Evolutionary conservation across 1,140 invertebrate species (phyloP).

Genomic region (Apis cerana): DNA sequence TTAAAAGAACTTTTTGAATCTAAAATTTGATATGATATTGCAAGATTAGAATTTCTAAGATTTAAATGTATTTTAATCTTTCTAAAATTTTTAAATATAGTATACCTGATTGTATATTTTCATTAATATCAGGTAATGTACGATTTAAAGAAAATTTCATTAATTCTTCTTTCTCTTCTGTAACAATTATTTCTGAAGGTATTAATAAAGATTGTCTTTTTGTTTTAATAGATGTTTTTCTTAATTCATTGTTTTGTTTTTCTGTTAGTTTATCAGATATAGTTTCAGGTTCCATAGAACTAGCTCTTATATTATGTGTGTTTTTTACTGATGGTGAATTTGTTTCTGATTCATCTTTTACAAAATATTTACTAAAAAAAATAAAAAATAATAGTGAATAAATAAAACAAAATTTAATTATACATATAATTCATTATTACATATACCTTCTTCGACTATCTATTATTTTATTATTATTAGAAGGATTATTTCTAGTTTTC

Average conservation of each 20-base stretch:
- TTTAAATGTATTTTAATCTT: neutral
- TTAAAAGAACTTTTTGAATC: neutral
- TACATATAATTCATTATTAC: neutral
- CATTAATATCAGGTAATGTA: slow-evolving; percentile 38
- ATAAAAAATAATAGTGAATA: neutral
- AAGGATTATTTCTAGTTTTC: slow-evolving; percentile 2
- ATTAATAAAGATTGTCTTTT: slow-evolving; percentile 57
- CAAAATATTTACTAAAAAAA: slow-evolving; percentile 46
- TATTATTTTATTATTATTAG: slow-evolving; percentile 37
- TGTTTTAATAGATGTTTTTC: slow-evolving; percentile 50
- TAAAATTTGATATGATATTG: neutral
- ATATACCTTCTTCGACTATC: slow-evolving; percentile 55
- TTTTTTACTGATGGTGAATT: slow-evolving; percentile 55
- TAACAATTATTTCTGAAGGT: slow-evolving; percentile 48
- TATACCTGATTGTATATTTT: slow-evolving; percentile 43
- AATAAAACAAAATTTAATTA: slow-evolving; percentile 13
- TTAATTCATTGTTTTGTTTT: slow-evolving; percentile 1
- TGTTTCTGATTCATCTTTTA: slow-evolving; percentile 70
- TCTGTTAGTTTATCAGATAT: slow-evolving; percentile 6
- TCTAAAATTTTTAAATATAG: neutral
- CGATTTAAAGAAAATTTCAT: slow-evolving; percentile 38
- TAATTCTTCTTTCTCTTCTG: slow-evolving; percentile 60
- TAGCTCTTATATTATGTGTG: slow-evolving; percentile 69
- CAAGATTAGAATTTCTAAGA: neutral
- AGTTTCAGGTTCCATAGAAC: slow-evolving; percentile 64